A percentile compares a stretch with the other conserved stretches of the same genome.
Evolutionary conservation across 1,140 invertebrate genomes (phyloP).

Genomic region (Nasonia giraulti): DNA sequence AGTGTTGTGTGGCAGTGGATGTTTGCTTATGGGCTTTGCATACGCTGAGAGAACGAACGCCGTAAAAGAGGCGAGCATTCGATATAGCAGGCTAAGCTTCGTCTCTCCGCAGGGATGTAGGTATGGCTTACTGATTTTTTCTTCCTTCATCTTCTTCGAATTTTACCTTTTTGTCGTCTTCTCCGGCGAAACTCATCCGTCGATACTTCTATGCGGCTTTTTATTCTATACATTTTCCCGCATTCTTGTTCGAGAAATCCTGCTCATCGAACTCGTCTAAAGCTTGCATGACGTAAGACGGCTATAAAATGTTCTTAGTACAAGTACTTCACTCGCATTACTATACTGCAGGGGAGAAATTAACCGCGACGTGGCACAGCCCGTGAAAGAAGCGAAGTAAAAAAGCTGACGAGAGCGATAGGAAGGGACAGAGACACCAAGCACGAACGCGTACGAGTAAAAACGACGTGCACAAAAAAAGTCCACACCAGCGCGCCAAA

Average conservation of each 20-base stretch:
- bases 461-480: neutral
- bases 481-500: neutral
- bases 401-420: neutral
- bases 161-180: neutral
- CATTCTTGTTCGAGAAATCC: neutral
- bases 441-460: constrained; percentile 22
- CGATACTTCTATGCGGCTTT: neutral
- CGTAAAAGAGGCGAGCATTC: constrained; percentile 1
- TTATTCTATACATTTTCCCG: neutral
- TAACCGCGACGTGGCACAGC: no score
- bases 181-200: neutral
- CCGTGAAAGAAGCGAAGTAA: neutral
- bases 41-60: neutral
- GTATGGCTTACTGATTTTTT: constrained; percentile 26
- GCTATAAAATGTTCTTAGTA: neutral
- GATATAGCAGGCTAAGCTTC: neutral
- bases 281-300: neutral
- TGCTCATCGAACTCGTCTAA: neutral
- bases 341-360: no score
- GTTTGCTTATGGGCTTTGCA: neutral
- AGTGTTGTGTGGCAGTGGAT: neutral
- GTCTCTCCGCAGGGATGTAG: constrained; percentile 30
- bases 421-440: no score
- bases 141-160: neutral
- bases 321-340: no score